A percentile compares a stretch with the other conserved stretches of the same genome.
Conservation (phyloP, 2,888 invertebrate species). For the Cosmia trapezina region DNA sequence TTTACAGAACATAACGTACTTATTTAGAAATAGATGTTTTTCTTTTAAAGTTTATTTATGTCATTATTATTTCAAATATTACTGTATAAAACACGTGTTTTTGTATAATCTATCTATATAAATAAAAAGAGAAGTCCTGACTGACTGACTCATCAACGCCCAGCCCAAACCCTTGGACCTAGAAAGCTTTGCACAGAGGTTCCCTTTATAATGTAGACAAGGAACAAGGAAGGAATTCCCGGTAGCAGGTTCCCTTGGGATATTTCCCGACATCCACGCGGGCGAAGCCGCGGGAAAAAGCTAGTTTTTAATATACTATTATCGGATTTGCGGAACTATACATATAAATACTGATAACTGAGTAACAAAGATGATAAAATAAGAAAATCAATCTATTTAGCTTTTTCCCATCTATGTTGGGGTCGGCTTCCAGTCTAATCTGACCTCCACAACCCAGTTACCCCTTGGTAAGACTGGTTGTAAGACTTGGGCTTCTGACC, state of each 20-base stretch:
- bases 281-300: no score
- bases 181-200: no score
- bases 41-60: not conserved
- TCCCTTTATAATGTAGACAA: no score
- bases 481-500: not conserved
- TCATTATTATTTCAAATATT: slow-evolving; percentile 5
- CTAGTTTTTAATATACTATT: no score
- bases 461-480: not conserved
- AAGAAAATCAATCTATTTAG: not conserved
- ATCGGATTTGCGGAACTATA: not conserved
- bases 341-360: no score
- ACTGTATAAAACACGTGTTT: not conserved
- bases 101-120: no score
- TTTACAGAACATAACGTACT: slow-evolving; percentile 20
- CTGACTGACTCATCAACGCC: no score
- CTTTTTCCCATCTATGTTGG: not conserved
- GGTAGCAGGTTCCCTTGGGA: no score
- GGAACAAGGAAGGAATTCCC: no score
- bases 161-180: no score
- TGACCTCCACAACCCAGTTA: not conserved
- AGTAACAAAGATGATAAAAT: not conserved
- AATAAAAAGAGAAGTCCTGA: no score
- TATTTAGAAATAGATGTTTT: slow-evolving; percentile 1
- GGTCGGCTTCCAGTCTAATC: not conserved
- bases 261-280: no score